phyloP scores from a whole-genome alignment of 2,888 invertebrate species.

The Amphipyra tragopoginis region DNA sequence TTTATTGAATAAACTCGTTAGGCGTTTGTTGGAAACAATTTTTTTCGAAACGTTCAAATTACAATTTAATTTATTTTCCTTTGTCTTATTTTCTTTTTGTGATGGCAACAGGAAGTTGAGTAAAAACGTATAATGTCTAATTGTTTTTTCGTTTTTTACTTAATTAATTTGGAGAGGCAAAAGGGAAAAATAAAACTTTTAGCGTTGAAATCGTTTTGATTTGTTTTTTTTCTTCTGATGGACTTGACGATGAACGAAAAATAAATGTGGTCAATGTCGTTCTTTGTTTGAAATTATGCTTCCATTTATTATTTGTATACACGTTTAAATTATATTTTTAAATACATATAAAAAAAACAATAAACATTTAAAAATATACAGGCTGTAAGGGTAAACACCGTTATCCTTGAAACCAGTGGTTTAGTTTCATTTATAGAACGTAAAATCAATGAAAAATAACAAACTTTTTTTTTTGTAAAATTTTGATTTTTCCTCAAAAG shows the following conservation, averaged over 20 bases:
- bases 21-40: conserved; percentile 58
- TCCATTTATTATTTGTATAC: no score
- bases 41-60: conserved; percentile 58
- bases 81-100: conserved; percentile 56
- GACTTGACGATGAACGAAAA: background rate
- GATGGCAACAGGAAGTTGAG: conserved; percentile 49
- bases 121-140: conserved; percentile 57
- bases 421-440: no score
- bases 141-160: conserved; percentile 51
- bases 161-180: conserved; percentile 47
- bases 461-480: no score
- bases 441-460: no score
- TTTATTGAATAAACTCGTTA: conserved; percentile 65
- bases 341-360: no score
- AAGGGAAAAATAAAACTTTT: conserved; percentile 24
- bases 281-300: conserved; percentile 2
- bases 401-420: no score
- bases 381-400: no score
- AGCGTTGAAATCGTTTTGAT: conserved; percentile 18
- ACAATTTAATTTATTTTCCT: conserved; percentile 62
- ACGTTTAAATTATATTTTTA: no score
- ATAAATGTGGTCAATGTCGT: conserved; percentile 13
- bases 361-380: no score
- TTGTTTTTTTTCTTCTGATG: conserved; percentile 18
- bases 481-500: no score